These are phyloP conservation scores for Lates japonicus DNA, from an alignment of 2,797 vertebrate genomes.

Conservation along the genomic window DNA sequence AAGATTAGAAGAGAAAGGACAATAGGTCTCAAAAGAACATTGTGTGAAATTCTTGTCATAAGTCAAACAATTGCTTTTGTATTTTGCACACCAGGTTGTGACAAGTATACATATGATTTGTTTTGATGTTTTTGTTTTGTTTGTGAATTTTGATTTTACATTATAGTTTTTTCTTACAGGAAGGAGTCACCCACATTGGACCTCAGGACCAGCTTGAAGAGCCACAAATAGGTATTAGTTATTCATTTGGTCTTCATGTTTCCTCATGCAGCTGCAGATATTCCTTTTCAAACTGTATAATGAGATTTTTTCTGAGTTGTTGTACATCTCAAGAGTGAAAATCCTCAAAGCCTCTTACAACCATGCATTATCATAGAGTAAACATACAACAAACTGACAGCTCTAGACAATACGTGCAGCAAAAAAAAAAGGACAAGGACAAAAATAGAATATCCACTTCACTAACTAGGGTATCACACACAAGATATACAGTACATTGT, in stretches of 20 bases:
- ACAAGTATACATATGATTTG: background rate
- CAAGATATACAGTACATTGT: background rate
- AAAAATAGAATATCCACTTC: slow-evolving; percentile 11
- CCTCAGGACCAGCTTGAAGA: slow-evolving; percentile 89
- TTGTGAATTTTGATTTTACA: slow-evolving; percentile 23
- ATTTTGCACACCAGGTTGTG: slow-evolving; percentile 3
- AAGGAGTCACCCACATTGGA: slow-evolving; percentile 95
- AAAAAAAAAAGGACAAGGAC: background rate
- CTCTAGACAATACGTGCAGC: slow-evolving; percentile 16
- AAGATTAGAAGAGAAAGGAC: slow-evolving; percentile 43
- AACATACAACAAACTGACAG: slow-evolving; percentile 19
- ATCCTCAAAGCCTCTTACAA: slow-evolving; percentile 29
- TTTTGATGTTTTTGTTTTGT: slow-evolving; percentile 26
- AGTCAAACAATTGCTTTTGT: slow-evolving; percentile 18
- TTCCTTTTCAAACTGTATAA: slow-evolving; percentile 15
- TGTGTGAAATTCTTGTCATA: slow-evolving; percentile 9
- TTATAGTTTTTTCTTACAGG: slow-evolving; percentile 81
- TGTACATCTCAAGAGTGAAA: slow-evolving; percentile 18
- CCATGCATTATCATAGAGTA: slow-evolving; percentile 12
- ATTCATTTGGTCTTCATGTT: slow-evolving; percentile 15
- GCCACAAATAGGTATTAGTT: slow-evolving; percentile 92
- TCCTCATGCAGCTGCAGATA: slow-evolving; percentile 2
- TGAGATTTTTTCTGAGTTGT: background rate
- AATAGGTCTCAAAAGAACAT: slow-evolving; percentile 8
- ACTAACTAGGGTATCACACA: background rate